Evolutionary conservation across 2,888 invertebrate genomes (phyloP), one percentile per base, ranked within the genome.

Genomic region (Amphipyra berbera): DNA sequence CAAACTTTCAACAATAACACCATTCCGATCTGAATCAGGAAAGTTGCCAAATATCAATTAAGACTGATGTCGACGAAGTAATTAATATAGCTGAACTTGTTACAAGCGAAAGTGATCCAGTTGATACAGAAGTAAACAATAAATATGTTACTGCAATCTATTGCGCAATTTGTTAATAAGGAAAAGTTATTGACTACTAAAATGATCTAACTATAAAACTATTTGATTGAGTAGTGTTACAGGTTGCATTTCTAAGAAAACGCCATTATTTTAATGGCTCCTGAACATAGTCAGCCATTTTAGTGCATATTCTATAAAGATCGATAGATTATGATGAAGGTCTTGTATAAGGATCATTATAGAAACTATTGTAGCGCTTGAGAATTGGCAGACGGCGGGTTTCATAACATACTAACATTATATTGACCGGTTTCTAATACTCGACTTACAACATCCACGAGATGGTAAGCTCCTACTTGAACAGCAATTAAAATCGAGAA

Each of bases 1-100:
- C 60, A 42, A 48, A 76, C 77, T 67, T 63, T 50, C 40, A 46
- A 70, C 61, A 61, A 61, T 58, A 73, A 70, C 54, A 52, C 37
- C 38, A 57, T 55, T 54, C 54, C 14, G 50, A 54, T 52, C 54
- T 52, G 58, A 50, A 65, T 59, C 49, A 65, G 64, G 62, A 70
- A 62, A 70, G 73, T 68, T 77, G 78, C 76, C 73, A 76, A 79
- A 74, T 68, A 72, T 47, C 74, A 78, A 78, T 78, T 73, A 73
- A 63, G 48, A 56, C 41, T 45, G 46, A 52, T 61, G 56, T 57
- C 35, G 57, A 37, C 59, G 35, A 12, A 59, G 58, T 58, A 57
- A 72, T 76, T 65, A 72, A 61, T 62, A 59, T 30, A 27, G 54
- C 47, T 49, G 57, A 62, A 45, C 44, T 61, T 71, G 59, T 54